Conservation (phyloP, 2,113 vertebrate genomes). For the Penelope pileata region DNA sequence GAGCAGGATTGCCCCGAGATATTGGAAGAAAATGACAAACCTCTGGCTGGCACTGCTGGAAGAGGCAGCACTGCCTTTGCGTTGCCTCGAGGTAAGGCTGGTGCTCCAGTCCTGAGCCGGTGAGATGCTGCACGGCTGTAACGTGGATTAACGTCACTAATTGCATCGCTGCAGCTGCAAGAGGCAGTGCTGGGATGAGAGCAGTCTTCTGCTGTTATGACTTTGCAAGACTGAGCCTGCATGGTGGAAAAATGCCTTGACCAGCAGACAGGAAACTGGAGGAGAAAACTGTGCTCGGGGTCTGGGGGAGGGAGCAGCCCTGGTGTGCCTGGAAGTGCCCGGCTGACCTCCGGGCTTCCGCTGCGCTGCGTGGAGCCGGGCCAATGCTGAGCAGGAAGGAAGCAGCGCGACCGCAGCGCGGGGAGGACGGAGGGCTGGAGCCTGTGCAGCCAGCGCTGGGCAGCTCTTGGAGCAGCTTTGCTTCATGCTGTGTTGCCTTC, state of each 20-base stretch:
- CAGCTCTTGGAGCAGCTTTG: no score
- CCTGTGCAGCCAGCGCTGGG: rapidly evolving
- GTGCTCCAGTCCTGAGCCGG: neutral
- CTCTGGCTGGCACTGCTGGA: neutral
- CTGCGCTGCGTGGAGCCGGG: neutral
- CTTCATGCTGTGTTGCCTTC: no score
- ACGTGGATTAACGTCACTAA: neutral
- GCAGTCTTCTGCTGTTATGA: neutral
- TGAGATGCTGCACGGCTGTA: neutral
- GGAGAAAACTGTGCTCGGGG: constrained; percentile 47
- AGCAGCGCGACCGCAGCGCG: neutral
- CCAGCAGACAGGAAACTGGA: constrained; percentile 66
- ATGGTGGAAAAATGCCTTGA: neutral
- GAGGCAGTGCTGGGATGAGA: neutral
- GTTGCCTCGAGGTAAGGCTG: neutral
- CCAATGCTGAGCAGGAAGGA: constrained; percentile 5
- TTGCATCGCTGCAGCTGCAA: rapidly evolving
- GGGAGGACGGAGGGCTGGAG: neutral
- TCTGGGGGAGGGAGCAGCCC: constrained; percentile 22
- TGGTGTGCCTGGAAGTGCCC: neutral
- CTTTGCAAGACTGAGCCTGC: neutral
- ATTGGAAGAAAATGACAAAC: neutral
- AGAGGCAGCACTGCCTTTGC: neutral
- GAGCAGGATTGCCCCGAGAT: neutral
- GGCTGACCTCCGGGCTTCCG: neutral